These are phyloP conservation scores for Lonchura striata DNA, from an alignment of 2,113 vertebrate genomes.

Conservation along the genomic window DNA sequence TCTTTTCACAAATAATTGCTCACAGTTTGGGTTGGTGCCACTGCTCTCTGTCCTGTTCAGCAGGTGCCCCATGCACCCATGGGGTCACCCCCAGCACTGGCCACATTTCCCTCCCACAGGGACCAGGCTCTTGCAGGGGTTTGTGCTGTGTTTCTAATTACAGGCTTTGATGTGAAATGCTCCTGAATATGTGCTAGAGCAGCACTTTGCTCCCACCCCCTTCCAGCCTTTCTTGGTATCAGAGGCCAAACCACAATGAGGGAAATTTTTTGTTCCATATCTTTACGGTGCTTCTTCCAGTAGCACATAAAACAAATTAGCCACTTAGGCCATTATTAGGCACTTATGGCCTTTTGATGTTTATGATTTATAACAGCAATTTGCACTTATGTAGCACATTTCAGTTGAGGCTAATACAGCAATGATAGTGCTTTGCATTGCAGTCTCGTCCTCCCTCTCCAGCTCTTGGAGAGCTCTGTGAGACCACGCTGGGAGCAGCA, in stretches of 20 bases:
- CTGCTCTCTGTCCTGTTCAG: neutral
- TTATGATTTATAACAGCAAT: slow-evolving; percentile 68
- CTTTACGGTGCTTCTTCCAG: slow-evolving; percentile 47
- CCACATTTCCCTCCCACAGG: neutral
- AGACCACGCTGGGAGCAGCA: neutral
- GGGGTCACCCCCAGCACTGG: neutral
- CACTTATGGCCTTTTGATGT: slow-evolving; percentile 66
- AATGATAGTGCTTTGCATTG: slow-evolving; percentile 12
- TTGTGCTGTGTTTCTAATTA: neutral
- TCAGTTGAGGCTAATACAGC: neutral
- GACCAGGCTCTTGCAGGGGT: neutral
- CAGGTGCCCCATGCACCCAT: rapidly evolving
- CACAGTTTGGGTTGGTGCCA: rapidly evolving
- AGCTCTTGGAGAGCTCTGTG: neutral
- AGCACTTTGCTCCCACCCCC: neutral
- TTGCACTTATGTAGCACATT: slow-evolving; percentile 46
- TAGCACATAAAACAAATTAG: slow-evolving; percentile 69
- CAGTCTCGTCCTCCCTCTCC: neutral
- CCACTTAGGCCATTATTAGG: slow-evolving; percentile 70
- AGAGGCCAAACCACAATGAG: slow-evolving; percentile 20
- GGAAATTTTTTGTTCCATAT: slow-evolving; percentile 19
- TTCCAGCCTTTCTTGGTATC: neutral
- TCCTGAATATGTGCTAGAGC: neutral
- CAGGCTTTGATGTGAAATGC: neutral
- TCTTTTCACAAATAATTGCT: neutral